These are phyloP conservation scores for Clarias macrocephalus DNA, from an alignment of 2,113 vertebrate species.

Conservation along the genomic window DNA sequence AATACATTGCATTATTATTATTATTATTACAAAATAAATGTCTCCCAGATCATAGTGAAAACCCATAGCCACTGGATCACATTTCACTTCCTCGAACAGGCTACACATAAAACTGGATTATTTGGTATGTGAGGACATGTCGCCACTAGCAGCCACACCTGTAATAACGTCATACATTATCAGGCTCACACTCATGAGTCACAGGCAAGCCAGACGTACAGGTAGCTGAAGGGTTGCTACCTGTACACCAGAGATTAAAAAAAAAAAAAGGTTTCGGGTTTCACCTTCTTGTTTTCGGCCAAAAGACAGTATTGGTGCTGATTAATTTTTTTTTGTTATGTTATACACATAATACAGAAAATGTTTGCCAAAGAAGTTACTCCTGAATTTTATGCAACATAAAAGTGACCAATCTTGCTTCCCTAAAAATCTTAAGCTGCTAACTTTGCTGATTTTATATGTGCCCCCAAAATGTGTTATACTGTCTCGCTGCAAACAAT, in stretches of 20 bases:
- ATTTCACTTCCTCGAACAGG: background rate
- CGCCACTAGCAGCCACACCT: constrained; percentile 34
- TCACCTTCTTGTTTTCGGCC: background rate
- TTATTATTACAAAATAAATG: background rate
- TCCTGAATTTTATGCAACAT: too few species aligned
- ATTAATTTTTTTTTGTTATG: too few species aligned
- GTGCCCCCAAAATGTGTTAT: too few species aligned
- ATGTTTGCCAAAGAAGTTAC: too few species aligned
- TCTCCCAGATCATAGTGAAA: background rate
- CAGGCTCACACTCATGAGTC: constrained; percentile 11
- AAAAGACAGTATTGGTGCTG: too few species aligned
- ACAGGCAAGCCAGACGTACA: background rate
- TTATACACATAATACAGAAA: too few species aligned
- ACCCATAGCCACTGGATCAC: too few species aligned
- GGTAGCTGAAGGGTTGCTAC: background rate
- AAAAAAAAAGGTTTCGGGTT: background rate
- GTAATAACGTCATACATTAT: constrained; percentile 18
- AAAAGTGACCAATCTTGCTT: too few species aligned
- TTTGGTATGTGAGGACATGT: constrained; percentile 26
- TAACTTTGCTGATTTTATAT: too few species aligned
- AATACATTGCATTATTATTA: too few species aligned
- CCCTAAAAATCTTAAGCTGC: too few species aligned
- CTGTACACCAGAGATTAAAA: background rate
- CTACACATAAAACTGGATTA: background rate
- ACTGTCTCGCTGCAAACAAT: too few species aligned